These are phyloP conservation scores for Steinernema khuongi DNA, from an alignment of 1,140 invertebrate genomes.

Conservation along the genomic window DNA sequence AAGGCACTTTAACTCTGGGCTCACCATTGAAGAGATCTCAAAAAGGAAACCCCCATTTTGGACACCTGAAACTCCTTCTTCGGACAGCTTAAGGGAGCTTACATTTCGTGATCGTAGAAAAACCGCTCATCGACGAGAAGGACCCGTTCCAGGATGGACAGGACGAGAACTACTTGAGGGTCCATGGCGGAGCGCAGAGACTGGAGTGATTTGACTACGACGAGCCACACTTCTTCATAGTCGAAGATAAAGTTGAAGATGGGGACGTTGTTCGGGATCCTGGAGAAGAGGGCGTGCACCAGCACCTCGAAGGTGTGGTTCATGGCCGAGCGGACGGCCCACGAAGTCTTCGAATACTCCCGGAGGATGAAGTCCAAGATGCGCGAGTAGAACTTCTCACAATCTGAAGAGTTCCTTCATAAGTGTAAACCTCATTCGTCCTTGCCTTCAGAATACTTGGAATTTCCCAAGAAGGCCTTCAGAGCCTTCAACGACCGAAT, in stretches of 20 bases:
- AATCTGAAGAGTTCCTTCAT: neutral
- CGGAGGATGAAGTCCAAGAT: neutral
- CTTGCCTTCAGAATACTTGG: neutral
- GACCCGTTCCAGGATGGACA: slow-evolving; percentile 4
- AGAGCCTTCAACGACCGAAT: neutral
- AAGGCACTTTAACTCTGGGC: neutral
- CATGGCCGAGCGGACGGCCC: neutral
- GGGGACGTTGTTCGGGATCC: neutral
- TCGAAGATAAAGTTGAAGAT: neutral
- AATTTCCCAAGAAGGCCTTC: neutral
- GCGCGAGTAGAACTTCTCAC: neutral
- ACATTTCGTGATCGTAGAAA: neutral
- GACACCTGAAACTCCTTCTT: too few relatives aligned
- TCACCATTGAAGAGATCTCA: too few relatives aligned
- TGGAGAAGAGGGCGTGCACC: neutral
- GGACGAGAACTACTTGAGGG: neutral
- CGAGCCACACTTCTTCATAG: neutral
- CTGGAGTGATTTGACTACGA: neutral
- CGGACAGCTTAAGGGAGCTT: neutral
- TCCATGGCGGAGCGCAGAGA: neutral
- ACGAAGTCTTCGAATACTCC: neutral
- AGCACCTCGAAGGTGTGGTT: neutral
- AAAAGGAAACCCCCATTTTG: too few relatives aligned
- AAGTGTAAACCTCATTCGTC: neutral
- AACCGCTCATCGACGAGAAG: neutral